Base-by-base conservation (phyloP, 2,797 vertebrate species). In the Discoglossus pictus region DNA sequence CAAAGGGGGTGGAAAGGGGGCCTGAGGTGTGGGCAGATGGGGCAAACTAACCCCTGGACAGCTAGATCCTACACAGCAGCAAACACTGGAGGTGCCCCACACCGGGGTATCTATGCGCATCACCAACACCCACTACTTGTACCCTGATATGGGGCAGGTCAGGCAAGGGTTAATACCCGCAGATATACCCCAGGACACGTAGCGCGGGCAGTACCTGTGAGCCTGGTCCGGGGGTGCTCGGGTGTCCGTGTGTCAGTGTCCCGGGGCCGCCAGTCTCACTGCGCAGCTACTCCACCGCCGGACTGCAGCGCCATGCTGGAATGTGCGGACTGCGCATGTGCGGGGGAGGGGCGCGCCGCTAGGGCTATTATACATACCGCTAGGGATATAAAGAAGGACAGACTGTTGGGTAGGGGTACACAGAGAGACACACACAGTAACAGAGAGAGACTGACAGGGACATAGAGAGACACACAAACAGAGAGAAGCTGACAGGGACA, bases 271-370 rank as follows among this genome's bases (percentile, higher is more conserved):
- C 72, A 79, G 23, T 12, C 66, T 72, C 76, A 66, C 55, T 74
- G 76, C 76, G 31, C 67, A 69, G 54, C 62, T 70, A 51, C 65
- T 60, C 59, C 73, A 61, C 76, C 46, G 48, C 54, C 75, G 40
- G 72, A 13, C 74, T 73, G 70, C 17, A 71, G 78, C 76, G 72
- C 81, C 78, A 74, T 81, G 76, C 72, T 78, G 82, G 78, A 81
- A 76, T 74, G 80, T 66, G 58, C 67, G n/a, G 74, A 54, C n/a
- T 70, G 78, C 73, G 75, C 74, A 71, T 58, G 76, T 78, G 71
- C 75, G 46, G 38, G 35, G 1, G 1, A 47, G n/a, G n/a, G n/a
- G n/a, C n/a, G n/a, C n/a, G n/a, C n/a, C 17, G 47, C 27, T n/a
- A n/a, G n/a, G n/a, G n/a, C n/a, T n/a, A n/a, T n/a, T n/a, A n/a